Percentiles rank a stretch among this genome's conserved stretches.
Evolutionary conservation across 2,113 vertebrate species (phyloP).

Genomic region (Menura novaehollandiae): DNA sequence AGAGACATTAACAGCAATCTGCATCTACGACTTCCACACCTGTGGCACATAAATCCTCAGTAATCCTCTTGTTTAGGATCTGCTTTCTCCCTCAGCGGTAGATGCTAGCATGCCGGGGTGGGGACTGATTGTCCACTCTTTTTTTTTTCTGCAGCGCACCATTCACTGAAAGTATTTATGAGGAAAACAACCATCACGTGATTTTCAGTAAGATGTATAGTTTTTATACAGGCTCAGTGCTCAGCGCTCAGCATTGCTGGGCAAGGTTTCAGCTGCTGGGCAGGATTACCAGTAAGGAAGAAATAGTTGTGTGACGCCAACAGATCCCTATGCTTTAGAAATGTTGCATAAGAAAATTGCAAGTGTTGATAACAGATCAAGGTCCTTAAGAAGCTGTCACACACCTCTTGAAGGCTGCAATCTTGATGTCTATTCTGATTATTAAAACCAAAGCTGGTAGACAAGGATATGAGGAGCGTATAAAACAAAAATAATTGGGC

Average conservation of each 20-base stretch:
- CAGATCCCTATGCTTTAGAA: neutral
- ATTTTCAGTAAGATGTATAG: neutral
- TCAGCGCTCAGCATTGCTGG: neutral
- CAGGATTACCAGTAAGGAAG: neutral
- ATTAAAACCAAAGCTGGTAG: neutral
- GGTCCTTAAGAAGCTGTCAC: neutral
- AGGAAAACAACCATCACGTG: neutral
- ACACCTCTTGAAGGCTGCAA: neutral
- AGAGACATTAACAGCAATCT: neutral
- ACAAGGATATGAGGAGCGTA: neutral
- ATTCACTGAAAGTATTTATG: neutral
- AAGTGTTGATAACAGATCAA: neutral
- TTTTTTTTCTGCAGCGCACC: neutral
- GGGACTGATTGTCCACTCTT: neutral
- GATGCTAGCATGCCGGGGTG: neutral
- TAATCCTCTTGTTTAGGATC: neutral
- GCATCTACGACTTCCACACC: neutral
- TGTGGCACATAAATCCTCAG: neutral
- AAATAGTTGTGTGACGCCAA: neutral
- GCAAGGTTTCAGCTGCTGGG: neutral
- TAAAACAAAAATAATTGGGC: neutral
- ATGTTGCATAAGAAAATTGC: neutral
- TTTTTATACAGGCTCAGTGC: neutral
- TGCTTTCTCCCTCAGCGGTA: neutral
- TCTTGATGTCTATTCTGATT: neutral